A percentile compares a stretch with the other conserved stretches of the same genome.
Conservation (phyloP, 2,113 vertebrate genomes). For the Tapirus terrestris region DNA sequence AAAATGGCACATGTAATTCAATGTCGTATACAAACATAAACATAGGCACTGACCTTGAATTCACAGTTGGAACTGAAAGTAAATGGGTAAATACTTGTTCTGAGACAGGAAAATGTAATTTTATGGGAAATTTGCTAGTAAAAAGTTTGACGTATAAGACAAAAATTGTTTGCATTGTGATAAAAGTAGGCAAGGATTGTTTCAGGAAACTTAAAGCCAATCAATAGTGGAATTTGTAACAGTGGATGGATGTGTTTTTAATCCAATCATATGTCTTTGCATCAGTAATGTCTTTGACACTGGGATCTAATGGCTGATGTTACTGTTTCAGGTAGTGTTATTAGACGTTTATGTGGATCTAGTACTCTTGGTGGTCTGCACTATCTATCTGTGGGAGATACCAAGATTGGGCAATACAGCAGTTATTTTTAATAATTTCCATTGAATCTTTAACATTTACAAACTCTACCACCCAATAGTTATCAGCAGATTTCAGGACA, state of each 20-base stretch:
- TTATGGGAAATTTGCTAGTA: not conserved
- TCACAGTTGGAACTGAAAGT: not conserved
- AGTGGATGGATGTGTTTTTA: not conserved
- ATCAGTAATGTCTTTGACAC: not conserved
- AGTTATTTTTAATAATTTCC: not conserved
- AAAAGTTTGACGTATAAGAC: not conserved
- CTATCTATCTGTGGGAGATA: not conserved
- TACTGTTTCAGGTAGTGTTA: not conserved
- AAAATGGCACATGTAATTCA: not conserved
- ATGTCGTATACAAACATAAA: not conserved
- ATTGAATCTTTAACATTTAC: not conserved
- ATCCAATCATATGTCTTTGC: accelerated
- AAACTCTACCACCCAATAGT: not conserved
- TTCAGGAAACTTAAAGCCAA: not conserved
- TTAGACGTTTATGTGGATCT: not conserved
- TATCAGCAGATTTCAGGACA: not conserved
- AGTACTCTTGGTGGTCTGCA: not conserved
- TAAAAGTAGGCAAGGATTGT: not conserved
- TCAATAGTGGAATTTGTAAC: not conserved
- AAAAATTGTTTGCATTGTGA: not conserved
- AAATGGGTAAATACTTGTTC: not conserved
- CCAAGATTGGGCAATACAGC: not conserved
- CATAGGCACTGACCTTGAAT: not conserved
- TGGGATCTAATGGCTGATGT: not conserved
- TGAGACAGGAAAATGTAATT: not conserved